Percentiles rank a stretch among this genome's conserved stretches.
Evolutionary conservation across 92 coral and sea anemone genomes (phyloP).

Genomic region (Micromussa lordhowensis): DNA sequence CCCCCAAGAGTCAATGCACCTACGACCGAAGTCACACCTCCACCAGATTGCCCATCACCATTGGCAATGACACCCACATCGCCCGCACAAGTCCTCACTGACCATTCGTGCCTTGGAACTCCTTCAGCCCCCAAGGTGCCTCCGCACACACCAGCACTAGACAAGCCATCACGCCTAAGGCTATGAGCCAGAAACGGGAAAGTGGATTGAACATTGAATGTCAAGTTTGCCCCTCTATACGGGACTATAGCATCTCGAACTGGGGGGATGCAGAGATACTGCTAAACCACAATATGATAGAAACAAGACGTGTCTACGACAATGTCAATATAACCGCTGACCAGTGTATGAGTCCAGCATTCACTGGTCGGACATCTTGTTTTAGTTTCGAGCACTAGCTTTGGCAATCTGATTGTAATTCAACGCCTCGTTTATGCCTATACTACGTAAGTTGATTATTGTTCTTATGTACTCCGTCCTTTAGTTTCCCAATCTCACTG

Average conservation of each 20-base stretch:
- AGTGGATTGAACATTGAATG: not conserved
- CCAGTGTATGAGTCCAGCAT: too few relatives aligned
- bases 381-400: too few relatives aligned
- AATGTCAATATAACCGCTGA: too few relatives aligned
- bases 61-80: not conserved
- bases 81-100: constrained; percentile 4
- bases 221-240: not conserved
- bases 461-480: too few relatives aligned
- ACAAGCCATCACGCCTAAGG: not conserved
- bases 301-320: too few relatives aligned
- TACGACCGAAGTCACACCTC: not conserved
- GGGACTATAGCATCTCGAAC: not conserved
- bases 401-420: too few relatives aligned
- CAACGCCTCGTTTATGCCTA: too few relatives aligned
- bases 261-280: constrained; percentile 12
- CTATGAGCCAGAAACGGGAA: constrained; percentile 7
- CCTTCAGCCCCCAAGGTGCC: constrained; percentile 6
- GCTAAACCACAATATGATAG: too few relatives aligned
- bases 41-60: not conserved
- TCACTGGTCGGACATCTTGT: too few relatives aligned
- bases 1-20: constrained; percentile 7
- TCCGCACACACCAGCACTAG: not conserved
- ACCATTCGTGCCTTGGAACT: not conserved
- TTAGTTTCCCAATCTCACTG: too few relatives aligned
- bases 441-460: too few relatives aligned